Evolutionary conservation across 2,888 invertebrate species (phyloP), one percentile per base, ranked within the genome.

Genomic region (Gortyna flavago): DNA sequence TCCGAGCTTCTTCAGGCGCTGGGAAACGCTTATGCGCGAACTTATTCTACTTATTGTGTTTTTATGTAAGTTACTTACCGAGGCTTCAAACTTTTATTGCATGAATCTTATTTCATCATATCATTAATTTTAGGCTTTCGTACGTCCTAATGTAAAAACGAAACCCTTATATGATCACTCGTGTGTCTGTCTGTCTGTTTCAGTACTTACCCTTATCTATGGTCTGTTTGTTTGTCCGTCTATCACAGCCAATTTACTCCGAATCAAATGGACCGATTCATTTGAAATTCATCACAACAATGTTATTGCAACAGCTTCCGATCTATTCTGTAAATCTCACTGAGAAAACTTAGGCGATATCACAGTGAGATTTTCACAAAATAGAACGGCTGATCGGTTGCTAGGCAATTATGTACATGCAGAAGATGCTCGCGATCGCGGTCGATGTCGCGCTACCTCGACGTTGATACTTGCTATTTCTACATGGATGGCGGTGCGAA

Each of bases 21-120:
- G 16, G 97, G 98, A 18, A 97, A 97, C 89, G 97, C 97, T 2
- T 98, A 98, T 86, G 97, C 97, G 0, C 94, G 97, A 70, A 98
- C 98, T 1, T 98, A 97, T 90, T 97, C 97, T 0, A 97, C 97
- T 0, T 97, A 97, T 91, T 97, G 97, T 76, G 93, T 98, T 54
- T 97, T 98, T 89, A 97, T 97, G 97, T 97, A 92, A 95, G 95
- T 88, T 11, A 57, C 13, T 6, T 25, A 16, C 0, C 11, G 18
- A 62, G 1, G 6, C 44, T 21, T 59, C 1, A 72, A 59, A 18
- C 2, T 21, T 6, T 59, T 32, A 57, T 54, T 25, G 7, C 1
- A 21, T 73, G 3, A 11, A 48, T 35, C 1, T 57, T 72, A 44
- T 18, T 11, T 18, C 7, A 32, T 32, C 25, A 18, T 35, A 18